Conservation (phyloP, 1,140 invertebrate genomes). For the Solenopsis fugax region DNA sequence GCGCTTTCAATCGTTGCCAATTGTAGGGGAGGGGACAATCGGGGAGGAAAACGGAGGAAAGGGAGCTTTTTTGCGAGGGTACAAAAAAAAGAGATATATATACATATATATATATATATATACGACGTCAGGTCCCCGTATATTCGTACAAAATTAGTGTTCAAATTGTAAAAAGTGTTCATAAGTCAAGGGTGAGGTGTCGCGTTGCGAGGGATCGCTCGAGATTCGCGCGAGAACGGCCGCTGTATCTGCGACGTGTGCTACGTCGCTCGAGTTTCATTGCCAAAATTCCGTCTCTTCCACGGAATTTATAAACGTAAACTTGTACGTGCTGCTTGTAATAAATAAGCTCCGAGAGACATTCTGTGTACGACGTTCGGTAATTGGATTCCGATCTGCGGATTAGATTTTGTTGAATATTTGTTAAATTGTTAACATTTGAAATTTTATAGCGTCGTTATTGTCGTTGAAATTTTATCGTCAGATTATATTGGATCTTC, state of each 20-base stretch:
- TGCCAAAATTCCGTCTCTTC: constrained; percentile 18
- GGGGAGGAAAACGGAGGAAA: neutral
- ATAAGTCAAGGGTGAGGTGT: constrained; percentile 63
- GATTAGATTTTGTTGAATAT: constrained; percentile 51
- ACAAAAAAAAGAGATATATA: constrained; percentile 31
- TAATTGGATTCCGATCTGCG: constrained; percentile 13
- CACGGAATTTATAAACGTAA: constrained; percentile 14
- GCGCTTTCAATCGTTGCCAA: constrained; percentile 75
- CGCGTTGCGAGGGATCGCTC: constrained; percentile 46
- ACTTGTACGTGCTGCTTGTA: neutral
- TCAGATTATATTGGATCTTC: constrained; percentile 22
- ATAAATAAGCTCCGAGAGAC: neutral
- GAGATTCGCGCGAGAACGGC: constrained; percentile 26
- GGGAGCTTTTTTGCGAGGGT: constrained; percentile 36
- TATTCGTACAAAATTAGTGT: constrained; percentile 77
- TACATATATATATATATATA: neutral
- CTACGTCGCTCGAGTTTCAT: neutral
- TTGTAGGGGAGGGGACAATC: constrained; percentile 39
- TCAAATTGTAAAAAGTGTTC: constrained; percentile 76
- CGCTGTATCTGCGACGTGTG: constrained; percentile 37
- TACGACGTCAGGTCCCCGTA: constrained; percentile 42
- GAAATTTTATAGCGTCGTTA: constrained; percentile 53
- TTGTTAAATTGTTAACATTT: constrained; percentile 41
- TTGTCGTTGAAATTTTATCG: constrained; percentile 45
- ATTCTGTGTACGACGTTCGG: neutral